A percentile compares a stretch with the other conserved stretches of the same genome.
These are phyloP conservation scores for Microdon myrmicae DNA, from an alignment of 2,888 invertebrate species.

Conservation along the genomic window DNA sequence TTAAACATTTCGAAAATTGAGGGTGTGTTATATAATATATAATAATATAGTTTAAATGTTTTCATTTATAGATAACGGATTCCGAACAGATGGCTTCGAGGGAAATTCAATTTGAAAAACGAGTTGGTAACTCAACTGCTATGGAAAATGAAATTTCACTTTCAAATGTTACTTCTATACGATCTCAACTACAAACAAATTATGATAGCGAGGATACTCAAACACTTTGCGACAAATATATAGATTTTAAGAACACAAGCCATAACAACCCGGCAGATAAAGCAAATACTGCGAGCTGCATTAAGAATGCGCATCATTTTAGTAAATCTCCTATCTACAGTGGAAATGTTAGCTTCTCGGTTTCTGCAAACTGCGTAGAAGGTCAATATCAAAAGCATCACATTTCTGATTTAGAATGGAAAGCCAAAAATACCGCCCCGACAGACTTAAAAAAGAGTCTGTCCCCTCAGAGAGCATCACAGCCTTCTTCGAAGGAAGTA, in stretches of 20 bases:
- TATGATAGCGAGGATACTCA: constrained; percentile 60
- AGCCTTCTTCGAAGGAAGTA: constrained; percentile 10
- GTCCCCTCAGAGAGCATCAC: constrained; percentile 21
- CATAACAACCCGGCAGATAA: constrained; percentile 41
- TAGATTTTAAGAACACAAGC: constrained; percentile 45
- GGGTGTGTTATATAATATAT: no score
- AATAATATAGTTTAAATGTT: neutral
- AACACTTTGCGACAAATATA: constrained; percentile 53
- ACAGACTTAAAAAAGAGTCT: constrained; percentile 26
- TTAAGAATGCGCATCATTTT: constrained; percentile 16
- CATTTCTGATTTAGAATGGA: constrained; percentile 22
- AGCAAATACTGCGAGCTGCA: constrained; percentile 20
- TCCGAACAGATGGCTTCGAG: constrained; percentile 59
- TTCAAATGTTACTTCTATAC: constrained; percentile 66
- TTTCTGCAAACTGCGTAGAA: constrained; percentile 1
- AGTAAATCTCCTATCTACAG: constrained; percentile 21
- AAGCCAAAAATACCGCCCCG: constrained; percentile 13
- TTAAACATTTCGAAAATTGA: no score
- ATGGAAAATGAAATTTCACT: constrained; percentile 64
- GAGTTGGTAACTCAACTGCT: constrained; percentile 51
- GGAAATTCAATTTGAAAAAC: constrained; percentile 52
- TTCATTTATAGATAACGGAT: constrained; percentile 58
- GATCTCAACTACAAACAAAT: constrained; percentile 65
- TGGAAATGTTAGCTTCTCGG: constrained; percentile 1
- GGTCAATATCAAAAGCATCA: constrained; percentile 19